Conservation (phyloP, 2,113 vertebrate species). For the Thomomys bottae region DNA sequence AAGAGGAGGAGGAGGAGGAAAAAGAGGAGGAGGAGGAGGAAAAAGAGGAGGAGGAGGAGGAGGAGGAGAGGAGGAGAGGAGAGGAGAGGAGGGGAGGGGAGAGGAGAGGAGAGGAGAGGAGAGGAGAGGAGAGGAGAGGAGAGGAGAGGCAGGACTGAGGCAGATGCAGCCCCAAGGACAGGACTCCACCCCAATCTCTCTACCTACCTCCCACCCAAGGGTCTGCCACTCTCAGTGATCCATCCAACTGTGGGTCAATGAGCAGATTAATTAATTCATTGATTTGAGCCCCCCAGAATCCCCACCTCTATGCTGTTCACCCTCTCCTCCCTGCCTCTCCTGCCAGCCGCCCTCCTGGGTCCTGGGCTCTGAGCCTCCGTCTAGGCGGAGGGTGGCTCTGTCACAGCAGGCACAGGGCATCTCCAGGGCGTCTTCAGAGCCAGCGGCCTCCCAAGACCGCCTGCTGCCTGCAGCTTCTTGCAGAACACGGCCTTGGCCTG, state of each 20-base stretch:
- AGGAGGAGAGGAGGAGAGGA: no score
- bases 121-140: no score
- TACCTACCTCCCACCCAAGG: neutral
- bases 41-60: no score
- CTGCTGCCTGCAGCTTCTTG: neutral
- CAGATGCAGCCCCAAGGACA: neutral
- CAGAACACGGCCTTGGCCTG: slow-evolving; percentile 29
- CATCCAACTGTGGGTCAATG: no score
- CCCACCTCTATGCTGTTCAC: neutral
- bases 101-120: neutral
- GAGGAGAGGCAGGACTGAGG: neutral
- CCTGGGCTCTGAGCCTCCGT: neutral
- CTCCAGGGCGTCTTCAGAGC: neutral
- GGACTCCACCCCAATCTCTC: neutral
- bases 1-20: neutral
- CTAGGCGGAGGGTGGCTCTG: neutral
- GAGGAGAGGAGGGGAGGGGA: neutral
- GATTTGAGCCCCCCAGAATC: neutral
- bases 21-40: no score
- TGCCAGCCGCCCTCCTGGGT: neutral
- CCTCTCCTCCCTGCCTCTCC: neutral
- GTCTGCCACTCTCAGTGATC: neutral
- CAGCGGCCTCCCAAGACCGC: neutral
- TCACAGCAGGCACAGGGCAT: neutral
- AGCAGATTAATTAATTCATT: neutral